Evolutionary conservation across 2,113 vertebrate species (phyloP).

Genomic region (Peucedramus taeniatus): DNA sequence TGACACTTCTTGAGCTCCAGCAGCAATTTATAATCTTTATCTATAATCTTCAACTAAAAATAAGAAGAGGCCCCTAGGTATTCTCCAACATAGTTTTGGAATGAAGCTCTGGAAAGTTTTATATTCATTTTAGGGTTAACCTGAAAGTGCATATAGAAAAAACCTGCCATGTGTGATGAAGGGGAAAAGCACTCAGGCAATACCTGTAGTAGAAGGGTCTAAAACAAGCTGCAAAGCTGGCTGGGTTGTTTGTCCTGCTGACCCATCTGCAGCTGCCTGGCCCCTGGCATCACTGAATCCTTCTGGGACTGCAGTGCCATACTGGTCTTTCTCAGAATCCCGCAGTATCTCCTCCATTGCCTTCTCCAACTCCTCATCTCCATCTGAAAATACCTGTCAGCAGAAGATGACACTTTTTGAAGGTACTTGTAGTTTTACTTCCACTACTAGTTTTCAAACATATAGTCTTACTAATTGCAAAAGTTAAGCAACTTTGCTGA

Average conservation of each 20-base stretch:
- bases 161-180: background rate
- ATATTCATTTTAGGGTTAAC: background rate
- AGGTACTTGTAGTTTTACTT: background rate
- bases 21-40: background rate
- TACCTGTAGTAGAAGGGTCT: conserved; percentile 74
- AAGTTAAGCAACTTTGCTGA: background rate
- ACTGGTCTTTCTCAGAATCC: conserved; percentile 76
- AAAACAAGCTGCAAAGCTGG: conserved; percentile 70
- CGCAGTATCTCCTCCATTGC: conserved; percentile 91
- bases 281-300: background rate
- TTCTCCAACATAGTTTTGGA: background rate
- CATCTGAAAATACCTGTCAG: conserved; percentile 85
- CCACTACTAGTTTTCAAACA: background rate
- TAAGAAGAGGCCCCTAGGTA: background rate
- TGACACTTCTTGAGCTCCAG: background rate
- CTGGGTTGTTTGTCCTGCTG: conserved; percentile 23
- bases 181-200: background rate
- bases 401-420: background rate
- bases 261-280: conserved; percentile 14
- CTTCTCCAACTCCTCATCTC: conserved; percentile 89
- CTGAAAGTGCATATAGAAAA: background rate
- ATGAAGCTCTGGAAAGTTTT: background rate
- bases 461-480: background rate
- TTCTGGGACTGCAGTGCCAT: background rate
- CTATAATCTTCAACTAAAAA: background rate